Conservation (phyloP, 2,113 vertebrate genomes). For the Carlito syrichta region DNA sequence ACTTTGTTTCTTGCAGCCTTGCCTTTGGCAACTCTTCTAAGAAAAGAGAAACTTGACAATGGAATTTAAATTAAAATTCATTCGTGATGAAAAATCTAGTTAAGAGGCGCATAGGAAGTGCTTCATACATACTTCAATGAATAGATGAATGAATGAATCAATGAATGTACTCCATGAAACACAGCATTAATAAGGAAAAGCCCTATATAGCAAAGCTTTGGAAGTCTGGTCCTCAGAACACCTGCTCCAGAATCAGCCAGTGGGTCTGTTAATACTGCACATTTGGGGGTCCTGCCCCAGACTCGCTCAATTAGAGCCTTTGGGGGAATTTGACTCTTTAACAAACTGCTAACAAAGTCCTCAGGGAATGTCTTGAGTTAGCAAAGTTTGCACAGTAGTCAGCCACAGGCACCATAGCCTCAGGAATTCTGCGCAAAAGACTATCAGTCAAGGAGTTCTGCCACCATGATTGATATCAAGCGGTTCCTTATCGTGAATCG, state of each 20-base stretch:
- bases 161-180: neutral
- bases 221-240: neutral
- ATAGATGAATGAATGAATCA: neutral
- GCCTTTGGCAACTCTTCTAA: constrained; percentile 26
- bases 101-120: neutral
- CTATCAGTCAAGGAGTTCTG: neutral
- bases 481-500: neutral
- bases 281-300: neutral
- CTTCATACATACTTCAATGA: neutral
- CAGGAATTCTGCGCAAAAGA: neutral
- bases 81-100: constrained; percentile 7
- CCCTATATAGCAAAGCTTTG: neutral
- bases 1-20: neutral
- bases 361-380: neutral
- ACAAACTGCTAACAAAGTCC: neutral
- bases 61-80: constrained; percentile 16
- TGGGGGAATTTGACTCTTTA: neutral
- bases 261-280: neutral
- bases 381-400: neutral
- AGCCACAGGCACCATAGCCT: neutral
- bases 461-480: neutral
- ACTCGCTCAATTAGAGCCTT: neutral
- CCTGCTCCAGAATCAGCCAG: neutral
- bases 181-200: neutral
- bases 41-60: constrained; percentile 41